Percentiles rank a stretch among this genome's conserved stretches.
These are phyloP conservation scores for Equus quagga DNA, from an alignment of 2,113 vertebrate genomes.

Conservation along the genomic window DNA sequence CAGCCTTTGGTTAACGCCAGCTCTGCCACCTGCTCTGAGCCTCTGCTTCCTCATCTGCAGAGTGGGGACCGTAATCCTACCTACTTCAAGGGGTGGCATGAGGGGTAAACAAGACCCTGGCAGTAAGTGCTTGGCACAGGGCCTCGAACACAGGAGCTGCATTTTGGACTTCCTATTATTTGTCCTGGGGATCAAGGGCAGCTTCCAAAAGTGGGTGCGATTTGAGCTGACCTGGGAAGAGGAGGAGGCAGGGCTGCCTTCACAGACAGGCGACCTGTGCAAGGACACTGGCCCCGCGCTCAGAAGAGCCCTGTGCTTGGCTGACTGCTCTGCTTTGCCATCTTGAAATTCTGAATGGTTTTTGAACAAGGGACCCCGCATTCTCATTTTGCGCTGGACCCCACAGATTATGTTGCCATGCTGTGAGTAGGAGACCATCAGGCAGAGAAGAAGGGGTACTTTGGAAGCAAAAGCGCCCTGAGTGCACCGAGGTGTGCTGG, in stretches of 20 bases:
- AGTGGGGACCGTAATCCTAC: neutral
- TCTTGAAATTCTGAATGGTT: neutral
- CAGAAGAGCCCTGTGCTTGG: neutral
- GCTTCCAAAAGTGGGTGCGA: neutral
- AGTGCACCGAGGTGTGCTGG: neutral
- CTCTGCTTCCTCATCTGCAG: neutral
- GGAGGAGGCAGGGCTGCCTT: neutral
- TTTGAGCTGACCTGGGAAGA: neutral
- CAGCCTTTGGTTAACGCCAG: neutral
- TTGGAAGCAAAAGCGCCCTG: neutral
- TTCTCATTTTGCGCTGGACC: neutral
- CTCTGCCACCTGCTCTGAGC: neutral
- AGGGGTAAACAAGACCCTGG: neutral
- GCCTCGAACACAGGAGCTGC: neutral
- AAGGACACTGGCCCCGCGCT: neutral
- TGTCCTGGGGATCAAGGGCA: neutral
- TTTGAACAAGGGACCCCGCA: neutral
- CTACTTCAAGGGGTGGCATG: neutral
- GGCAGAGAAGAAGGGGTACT: neutral
- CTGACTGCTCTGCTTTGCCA: neutral
- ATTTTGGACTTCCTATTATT: neutral
- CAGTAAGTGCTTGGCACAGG: no score
- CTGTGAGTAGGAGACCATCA: neutral
- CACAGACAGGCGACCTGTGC: accelerated
- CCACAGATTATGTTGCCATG: neutral